Base-by-base conservation (phyloP, 2,888 invertebrate genomes). In the Nymphalis urticae region DNA sequence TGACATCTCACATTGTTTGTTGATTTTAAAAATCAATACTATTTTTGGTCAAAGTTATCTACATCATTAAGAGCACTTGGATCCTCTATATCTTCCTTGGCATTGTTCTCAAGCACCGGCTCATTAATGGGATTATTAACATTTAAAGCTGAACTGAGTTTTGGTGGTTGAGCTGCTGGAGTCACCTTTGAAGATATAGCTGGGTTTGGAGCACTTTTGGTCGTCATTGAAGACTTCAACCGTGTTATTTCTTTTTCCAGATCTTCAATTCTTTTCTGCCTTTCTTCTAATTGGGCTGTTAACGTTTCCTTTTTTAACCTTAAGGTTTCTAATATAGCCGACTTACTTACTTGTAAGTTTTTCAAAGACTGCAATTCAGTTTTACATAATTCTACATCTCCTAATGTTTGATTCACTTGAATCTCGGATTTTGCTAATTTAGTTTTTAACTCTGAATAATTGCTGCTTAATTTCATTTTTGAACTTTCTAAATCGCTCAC, bases 41-140 rank as follows among this genome's bases (percentile, higher is more conserved):
- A 77, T 68, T 88, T 71, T 63, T 87, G 86, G 64, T 91, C 92
- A 84, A 90, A 89, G 50, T 87, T 88, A 77, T 85, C 88, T 32
- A 80, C 87, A 73, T 90, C 90, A 80, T 88, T 90, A 21, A 88
- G 69, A 16, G 79, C 84, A 82, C 91, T 90, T 0, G 82, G 80
- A 66, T 93, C 93, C 72, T 93, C 93, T n/a, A 92, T 81, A 70
- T 92, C 93, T 77, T 93, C 93, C 72, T 91, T 91, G 42, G 93
- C 93, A 85, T 90, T 85, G 79, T 91, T 90, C 64, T 92, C 92
- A 61, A 90, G 72, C 2, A 84, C 86, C 50, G 87, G 91, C 62
- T 92, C 92, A 73, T 90, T 86, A 0, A 89, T 78, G 27, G 85
- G 86, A 69, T 87, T 84, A 50, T 86, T 82, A 10, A 80, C 81